Percentiles rank a stretch among this genome's conserved stretches.
These are phyloP conservation scores for Galemys pyrenaicus DNA, from an alignment of 2,113 vertebrate genomes.

Conservation along the genomic window DNA sequence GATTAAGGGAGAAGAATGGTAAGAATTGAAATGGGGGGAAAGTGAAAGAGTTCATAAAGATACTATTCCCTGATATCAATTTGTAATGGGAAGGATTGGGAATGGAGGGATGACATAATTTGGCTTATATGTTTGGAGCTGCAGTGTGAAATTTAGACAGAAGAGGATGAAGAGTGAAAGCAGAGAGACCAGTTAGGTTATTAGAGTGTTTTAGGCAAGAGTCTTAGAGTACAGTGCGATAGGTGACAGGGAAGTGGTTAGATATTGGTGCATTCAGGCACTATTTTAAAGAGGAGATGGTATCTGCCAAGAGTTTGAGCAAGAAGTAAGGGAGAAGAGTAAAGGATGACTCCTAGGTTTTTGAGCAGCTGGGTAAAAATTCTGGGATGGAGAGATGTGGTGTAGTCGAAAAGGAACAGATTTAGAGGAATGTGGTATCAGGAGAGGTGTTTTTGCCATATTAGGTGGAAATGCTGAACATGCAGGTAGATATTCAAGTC, in stretches of 20 bases:
- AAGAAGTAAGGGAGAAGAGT: background rate
- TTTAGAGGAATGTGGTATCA: constrained; percentile 9
- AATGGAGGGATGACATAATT: background rate
- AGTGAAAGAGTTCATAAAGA: background rate
- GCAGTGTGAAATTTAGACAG: background rate
- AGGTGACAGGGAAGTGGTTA: background rate
- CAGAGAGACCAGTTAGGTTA: constrained; percentile 17
- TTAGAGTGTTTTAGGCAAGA: background rate
- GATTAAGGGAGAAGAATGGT: background rate
- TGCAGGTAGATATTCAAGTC: background rate
- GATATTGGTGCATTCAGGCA: background rate
- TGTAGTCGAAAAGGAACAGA: background rate
- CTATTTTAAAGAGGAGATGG: background rate
- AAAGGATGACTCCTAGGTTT: constrained; percentile 1
- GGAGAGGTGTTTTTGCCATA: background rate
- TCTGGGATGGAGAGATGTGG: background rate
- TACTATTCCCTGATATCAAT: background rate
- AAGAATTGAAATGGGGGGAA: background rate
- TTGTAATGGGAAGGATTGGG: background rate
- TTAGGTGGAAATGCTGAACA: background rate
- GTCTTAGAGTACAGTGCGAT: background rate
- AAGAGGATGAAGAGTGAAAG: background rate
- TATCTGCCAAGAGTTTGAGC: background rate
- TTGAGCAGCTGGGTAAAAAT: background rate
- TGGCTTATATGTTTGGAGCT: background rate